Percentiles rank a stretch among this genome's conserved stretches.
These are phyloP conservation scores for Anguilla anguilla DNA, from an alignment of 2,797 vertebrate genomes.

Conservation along the genomic window DNA sequence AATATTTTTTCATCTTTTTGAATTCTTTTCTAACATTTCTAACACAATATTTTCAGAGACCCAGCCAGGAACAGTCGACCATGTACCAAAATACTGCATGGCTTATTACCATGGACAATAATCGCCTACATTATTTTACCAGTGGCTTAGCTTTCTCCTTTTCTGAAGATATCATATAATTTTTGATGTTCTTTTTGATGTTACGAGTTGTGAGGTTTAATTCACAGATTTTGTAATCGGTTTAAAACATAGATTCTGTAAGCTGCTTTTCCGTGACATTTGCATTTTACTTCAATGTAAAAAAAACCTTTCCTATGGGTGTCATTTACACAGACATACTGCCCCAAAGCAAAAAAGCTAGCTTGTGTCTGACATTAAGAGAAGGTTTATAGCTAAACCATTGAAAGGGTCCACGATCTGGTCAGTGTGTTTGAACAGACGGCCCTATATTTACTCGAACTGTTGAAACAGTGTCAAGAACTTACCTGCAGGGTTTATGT, in stretches of 20 bases:
- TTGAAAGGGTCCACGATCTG: background rate
- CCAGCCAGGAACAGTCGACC: background rate
- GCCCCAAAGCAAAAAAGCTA: background rate
- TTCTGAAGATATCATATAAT: background rate
- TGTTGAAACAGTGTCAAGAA: conserved; percentile 1
- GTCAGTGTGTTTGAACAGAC: background rate
- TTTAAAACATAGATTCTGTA: background rate
- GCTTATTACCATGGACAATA: background rate
- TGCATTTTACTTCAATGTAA: background rate
- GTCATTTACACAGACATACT: background rate
- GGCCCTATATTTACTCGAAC: background rate
- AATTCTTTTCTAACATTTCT: background rate
- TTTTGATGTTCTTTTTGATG: background rate
- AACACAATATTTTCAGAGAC: background rate
- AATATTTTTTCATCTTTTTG: background rate
- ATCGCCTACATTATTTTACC: background rate
- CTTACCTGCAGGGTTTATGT: background rate
- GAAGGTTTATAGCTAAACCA: background rate
- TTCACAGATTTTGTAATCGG: background rate
- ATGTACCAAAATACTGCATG: background rate
- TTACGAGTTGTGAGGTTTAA: background rate
- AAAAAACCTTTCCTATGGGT: background rate
- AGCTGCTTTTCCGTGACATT: background rate
- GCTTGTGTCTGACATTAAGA: background rate
- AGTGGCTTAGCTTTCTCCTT: background rate